Base-by-base conservation (phyloP, 2,797 vertebrate species). In the Buphagus erythrorhynchus region DNA sequence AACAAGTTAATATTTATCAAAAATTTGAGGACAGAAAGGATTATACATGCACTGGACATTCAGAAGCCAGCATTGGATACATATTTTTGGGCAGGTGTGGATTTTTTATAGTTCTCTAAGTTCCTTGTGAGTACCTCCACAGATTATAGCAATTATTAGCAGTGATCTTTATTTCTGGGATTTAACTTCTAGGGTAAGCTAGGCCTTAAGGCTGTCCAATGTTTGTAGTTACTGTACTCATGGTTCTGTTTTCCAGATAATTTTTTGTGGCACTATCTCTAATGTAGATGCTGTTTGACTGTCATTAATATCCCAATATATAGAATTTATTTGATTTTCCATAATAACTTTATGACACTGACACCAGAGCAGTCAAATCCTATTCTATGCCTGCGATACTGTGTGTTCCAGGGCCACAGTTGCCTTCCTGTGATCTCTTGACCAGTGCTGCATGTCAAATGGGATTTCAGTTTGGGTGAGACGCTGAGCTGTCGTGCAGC, bases 401-500 rank as follows among this genome's bases (percentile, higher is more conserved):
- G 19, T 8, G 38, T 73, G 33, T 13, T 17, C 11, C 28, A 35
- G 43, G 20, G 45, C 11, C 1, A 1, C 16, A 14, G 45, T 3
- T 45, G 7, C 20, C 14, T 45, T 35, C 17, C 2, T 40, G 76
- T 38, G 35, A 31, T 49, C 33, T 46, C 63, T 51, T 89, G 55
- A 22, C 14, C 21, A 40, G 11, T n/a, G 26, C 28, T 79, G 26
- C 1, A 2, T 29, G 16, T 5, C 5, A 14, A 36, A 33, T 19
- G 26, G 33, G 29, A 61, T 84, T 84, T 67, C 36, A 38, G 28
- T 33, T 55, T 74, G 6, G 33, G 15, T 19, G 42, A 48, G 43
- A 48, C 1, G 1, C 38, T 72, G 69, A 13, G 8, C 6, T 29
- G 66, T n/a, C 7, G 1, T 1, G 0, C 54, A 68, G 55, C 17